Evolutionary conservation across 2,888 invertebrate genomes (phyloP).

Genomic region (Cyclophora punctaria): DNA sequence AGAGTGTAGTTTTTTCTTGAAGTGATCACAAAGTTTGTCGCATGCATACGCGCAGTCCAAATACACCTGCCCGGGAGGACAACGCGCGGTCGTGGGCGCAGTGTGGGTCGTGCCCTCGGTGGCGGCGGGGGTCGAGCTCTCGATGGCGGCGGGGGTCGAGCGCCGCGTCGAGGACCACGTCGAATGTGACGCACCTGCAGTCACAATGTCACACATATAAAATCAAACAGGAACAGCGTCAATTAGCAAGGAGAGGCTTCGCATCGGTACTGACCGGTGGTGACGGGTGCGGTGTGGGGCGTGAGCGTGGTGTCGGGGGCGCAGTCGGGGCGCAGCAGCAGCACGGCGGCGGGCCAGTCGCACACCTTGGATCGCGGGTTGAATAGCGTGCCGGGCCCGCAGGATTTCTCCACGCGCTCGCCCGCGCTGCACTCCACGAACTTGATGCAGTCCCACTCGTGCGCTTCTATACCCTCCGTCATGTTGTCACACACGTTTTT

Average conservation of each 20-base stretch:
- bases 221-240: too few species aligned
- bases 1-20: constrained; percentile 54
- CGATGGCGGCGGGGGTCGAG: constrained; percentile 11
- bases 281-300: too few species aligned
- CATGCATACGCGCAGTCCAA: constrained; percentile 83
- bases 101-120: constrained; percentile 4
- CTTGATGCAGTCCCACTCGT: constrained; percentile 78
- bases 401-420: constrained; percentile 76
- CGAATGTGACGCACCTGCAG: too few species aligned
- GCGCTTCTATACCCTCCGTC: constrained; percentile 67
- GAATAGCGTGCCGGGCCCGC: constrained; percentile 78
- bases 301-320: constrained; percentile 6
- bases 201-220: too few species aligned
- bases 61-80: constrained; percentile 72
- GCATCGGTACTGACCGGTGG: too few species aligned
- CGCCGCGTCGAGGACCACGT: background rate
- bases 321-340: constrained; percentile 77
- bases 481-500: constrained; percentile 56
- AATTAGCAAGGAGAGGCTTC: too few species aligned
- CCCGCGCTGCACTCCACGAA: constrained; percentile 81
- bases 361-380: constrained; percentile 78
- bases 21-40: constrained; percentile 81
- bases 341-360: constrained; percentile 78
- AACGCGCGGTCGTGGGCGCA: constrained; percentile 18
- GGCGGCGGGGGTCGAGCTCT: constrained; percentile 1